A percentile compares a stretch with the other conserved stretches of the same genome.
Evolutionary conservation across 35 echinoderm and acorn worm genomes (phyloP).

Genomic region (Eucidaris tribuloides): DNA sequence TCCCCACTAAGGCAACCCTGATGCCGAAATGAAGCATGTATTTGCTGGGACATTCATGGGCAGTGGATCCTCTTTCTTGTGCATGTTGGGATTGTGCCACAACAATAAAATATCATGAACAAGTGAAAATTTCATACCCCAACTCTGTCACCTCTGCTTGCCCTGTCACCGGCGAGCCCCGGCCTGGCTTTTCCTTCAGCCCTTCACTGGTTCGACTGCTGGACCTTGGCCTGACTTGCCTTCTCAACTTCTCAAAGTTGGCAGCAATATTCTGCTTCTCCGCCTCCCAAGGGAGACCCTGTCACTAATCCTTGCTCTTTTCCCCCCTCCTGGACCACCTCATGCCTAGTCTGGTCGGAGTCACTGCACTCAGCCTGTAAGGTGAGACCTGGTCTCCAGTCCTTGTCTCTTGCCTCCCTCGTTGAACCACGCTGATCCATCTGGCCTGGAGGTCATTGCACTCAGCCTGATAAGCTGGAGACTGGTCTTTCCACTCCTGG

Average conservation of each 20-base stretch:
- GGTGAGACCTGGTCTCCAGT: no score
- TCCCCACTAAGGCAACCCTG: no score
- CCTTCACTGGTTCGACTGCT: slow-evolving; percentile 54
- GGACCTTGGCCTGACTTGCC: slow-evolving; percentile 72
- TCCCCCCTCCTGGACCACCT: background rate
- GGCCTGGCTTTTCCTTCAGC: background rate
- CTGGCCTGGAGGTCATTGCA: background rate
- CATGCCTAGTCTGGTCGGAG: background rate
- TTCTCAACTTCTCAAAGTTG: slow-evolving; percentile 92
- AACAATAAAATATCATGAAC: background rate
- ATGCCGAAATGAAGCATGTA: no score
- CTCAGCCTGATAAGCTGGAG: background rate
- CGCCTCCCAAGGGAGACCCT: slow-evolving; percentile 28
- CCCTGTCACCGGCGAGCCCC: background rate
- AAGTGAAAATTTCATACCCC: background rate
- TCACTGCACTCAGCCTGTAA: background rate
- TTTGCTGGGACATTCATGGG: no score
- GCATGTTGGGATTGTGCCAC: background rate
- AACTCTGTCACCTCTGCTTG: background rate
- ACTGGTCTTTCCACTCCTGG: background rate
- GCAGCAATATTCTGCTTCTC: slow-evolving; percentile 72
- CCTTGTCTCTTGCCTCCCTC: background rate
- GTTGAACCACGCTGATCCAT: background rate
- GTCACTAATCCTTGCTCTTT: background rate
- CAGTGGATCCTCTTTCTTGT: background rate